phyloP scores from a whole-genome alignment of 2,888 invertebrate genomes.

The Epirrhoe alternata region DNA sequence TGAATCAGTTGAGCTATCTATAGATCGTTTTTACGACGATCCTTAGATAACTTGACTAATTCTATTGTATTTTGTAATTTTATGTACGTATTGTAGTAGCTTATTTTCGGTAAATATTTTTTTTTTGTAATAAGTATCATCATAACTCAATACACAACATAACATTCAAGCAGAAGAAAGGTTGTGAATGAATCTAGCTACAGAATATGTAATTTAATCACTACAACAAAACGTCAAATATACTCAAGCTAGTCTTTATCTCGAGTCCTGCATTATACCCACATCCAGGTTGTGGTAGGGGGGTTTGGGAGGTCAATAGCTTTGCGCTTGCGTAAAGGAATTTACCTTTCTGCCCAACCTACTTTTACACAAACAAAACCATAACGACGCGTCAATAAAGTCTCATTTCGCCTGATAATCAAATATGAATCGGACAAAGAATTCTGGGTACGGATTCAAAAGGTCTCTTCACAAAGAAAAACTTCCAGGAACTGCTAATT shows the following conservation, averaged over 20 bases:
- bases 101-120: too few species aligned
- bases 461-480: conserved; percentile 24
- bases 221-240: neutral
- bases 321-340: conserved; percentile 66
- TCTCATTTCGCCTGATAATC: conserved; percentile 2
- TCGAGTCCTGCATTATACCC: conserved; percentile 20
- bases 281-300: conserved; percentile 33
- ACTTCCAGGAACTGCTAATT: conserved; percentile 17
- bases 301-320: conserved; percentile 66
- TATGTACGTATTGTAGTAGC: too few species aligned
- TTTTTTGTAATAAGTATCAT: too few species aligned
- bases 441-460: conserved; percentile 26
- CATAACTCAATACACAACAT: too few species aligned
- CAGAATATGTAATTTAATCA: neutral
- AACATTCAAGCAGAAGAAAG: too few species aligned
- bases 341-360: conserved; percentile 36
- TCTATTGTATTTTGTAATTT: too few species aligned
- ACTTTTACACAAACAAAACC: neutral
- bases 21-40: too few species aligned
- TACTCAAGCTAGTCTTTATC: conserved; percentile 20
- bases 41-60: too few species aligned
- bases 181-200: too few species aligned
- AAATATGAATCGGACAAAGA: conserved; percentile 24
- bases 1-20: too few species aligned
- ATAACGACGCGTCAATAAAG: neutral